These are phyloP conservation scores for Leuctra nigra DNA, from an alignment of 2,888 invertebrate genomes.

Conservation along the genomic window DNA sequence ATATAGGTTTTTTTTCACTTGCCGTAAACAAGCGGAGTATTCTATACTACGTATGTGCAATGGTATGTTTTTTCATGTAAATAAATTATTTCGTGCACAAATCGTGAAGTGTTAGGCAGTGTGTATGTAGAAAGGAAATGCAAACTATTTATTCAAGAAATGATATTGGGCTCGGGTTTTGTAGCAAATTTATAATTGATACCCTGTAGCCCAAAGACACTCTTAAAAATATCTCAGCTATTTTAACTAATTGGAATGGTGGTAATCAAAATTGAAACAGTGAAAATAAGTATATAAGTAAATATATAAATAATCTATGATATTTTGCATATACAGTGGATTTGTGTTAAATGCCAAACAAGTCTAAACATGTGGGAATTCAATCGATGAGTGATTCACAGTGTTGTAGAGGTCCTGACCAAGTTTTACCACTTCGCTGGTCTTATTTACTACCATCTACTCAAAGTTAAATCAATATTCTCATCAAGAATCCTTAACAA, in stretches of 20 bases:
- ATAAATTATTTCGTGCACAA: conserved; percentile 29
- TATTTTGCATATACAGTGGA: neutral
- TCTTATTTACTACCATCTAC: too few species aligned
- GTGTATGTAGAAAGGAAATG: conserved; percentile 12
- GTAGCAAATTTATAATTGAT: neutral
- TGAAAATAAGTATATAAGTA: too few species aligned
- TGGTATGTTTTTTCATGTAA: conserved; percentile 26
- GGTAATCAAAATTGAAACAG: neutral
- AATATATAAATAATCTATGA: neutral
- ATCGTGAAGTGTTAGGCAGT: neutral
- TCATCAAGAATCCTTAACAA: too few species aligned
- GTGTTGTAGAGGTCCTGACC: neutral
- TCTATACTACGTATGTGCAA: conserved; percentile 26
- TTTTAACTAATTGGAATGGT: neutral
- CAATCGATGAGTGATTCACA: too few species aligned
- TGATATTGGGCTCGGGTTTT: neutral
- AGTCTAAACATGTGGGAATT: too few species aligned
- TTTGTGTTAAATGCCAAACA: too few species aligned
- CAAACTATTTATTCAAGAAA: conserved; percentile 13
- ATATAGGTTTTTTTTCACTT: neutral
- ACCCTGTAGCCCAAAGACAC: neutral
- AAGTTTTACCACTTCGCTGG: too few species aligned
- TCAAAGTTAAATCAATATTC: too few species aligned
- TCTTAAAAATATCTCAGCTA: neutral
- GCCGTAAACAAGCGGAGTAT: conserved; percentile 13